A percentile compares a stretch with the other conserved stretches of the same genome.
Conservation (phyloP, 1,140 invertebrate genomes). For the Drosophila ohnishii region DNA sequence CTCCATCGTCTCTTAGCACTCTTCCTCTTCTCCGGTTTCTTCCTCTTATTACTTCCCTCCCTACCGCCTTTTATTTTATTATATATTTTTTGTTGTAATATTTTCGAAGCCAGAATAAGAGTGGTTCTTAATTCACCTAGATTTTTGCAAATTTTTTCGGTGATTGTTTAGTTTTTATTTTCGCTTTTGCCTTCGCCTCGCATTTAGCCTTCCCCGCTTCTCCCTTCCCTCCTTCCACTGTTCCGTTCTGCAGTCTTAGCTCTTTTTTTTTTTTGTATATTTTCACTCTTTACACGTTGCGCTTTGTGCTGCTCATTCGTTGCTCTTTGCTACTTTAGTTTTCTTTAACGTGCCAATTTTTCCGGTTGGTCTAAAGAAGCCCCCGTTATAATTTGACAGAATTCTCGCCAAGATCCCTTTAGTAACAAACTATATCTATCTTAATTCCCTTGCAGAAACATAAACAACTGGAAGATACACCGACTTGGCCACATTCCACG, state of each 20-base stretch:
- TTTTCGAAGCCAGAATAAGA: constrained; percentile 1
- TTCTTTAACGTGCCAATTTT: constrained; percentile 75
- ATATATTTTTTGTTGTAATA: constrained; percentile 13
- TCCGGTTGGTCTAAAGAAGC: constrained; percentile 51
- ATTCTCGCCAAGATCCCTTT: constrained; percentile 13
- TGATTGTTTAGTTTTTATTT: constrained; percentile 41
- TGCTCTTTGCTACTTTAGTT: constrained; percentile 58
- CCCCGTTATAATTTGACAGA: constrained; percentile 10
- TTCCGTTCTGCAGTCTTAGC: constrained; percentile 59
- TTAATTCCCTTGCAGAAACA: constrained; percentile 36
- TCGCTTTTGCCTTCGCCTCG: constrained; percentile 39
- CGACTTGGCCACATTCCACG: constrained; percentile 67
- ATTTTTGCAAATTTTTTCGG: constrained; percentile 58
- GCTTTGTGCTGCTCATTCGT: constrained; percentile 58
- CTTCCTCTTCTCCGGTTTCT: constrained; percentile 10
- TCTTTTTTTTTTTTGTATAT: constrained; percentile 39
- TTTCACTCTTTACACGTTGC: constrained; percentile 50
- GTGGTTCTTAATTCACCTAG: constrained; percentile 66
- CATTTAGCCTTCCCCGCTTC: constrained; percentile 10
- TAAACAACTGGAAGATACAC: constrained; percentile 33
- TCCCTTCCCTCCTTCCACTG: constrained; percentile 11
- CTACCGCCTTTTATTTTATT: constrained; percentile 31
- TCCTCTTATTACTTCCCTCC: neutral
- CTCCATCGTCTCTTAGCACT: constrained; percentile 2
- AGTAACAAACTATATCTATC: neutral